Evolutionary conservation across 64 coral and sea anemone species (phyloP).

Genomic region (Montipora foliosa): DNA sequence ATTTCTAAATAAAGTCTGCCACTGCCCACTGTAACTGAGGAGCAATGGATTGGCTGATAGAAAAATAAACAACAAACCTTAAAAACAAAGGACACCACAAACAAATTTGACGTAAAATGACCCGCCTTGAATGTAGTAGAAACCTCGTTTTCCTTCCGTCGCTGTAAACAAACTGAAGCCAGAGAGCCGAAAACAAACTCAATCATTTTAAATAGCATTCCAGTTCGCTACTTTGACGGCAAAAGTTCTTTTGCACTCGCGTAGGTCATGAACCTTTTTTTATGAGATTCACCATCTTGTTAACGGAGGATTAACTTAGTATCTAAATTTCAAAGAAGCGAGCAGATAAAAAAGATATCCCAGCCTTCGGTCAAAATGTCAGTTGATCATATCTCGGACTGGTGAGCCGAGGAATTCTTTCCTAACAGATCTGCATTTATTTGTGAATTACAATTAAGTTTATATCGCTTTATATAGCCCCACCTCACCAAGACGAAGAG

Average conservation of each 20-base stretch:
- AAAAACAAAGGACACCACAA: neutral
- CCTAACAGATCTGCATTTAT: neutral
- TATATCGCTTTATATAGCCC: too few species aligned
- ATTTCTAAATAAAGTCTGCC: neutral
- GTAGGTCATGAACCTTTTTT: neutral
- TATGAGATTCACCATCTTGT: constrained; percentile 29
- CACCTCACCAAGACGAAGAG: too few species aligned
- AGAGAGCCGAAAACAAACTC: neutral
- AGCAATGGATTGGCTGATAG: neutral
- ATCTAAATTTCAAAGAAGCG: constrained; percentile 29
- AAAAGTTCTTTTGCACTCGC: neutral
- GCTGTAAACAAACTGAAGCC: neutral
- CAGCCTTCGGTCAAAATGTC: neutral
- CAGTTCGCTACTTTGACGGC: too few species aligned
- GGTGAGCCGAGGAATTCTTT: neutral
- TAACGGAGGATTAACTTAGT: constrained; percentile 25
- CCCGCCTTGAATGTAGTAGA: neutral
- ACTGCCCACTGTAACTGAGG: neutral
- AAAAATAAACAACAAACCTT: neutral
- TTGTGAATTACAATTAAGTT: neutral
- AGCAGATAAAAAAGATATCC: neutral
- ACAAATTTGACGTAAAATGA: neutral
- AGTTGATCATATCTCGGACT: neutral
- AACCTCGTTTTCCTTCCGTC: constrained; percentile 2
- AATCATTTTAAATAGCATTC: neutral